Evolutionary conservation across 1,140 invertebrate species (phyloP), one percentile per base, ranked within the genome.

Genomic region (Drosophila sechellia): DNA sequence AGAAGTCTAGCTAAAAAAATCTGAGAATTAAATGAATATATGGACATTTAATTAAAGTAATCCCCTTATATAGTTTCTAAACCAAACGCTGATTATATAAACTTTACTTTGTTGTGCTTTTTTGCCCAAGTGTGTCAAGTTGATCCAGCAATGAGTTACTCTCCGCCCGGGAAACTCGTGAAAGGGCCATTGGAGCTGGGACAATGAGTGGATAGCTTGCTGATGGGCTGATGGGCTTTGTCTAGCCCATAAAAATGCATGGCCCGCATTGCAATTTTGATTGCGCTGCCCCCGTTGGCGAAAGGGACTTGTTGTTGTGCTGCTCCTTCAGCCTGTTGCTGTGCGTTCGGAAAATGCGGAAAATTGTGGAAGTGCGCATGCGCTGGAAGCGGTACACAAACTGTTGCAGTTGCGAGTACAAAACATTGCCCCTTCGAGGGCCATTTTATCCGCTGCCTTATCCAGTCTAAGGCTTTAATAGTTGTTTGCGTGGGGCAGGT

Each of bases 401-500:
- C 79, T 86, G 83, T 86, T 86, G 83, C 83, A 86, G 75, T 86
- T 57, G 78, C 59, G 48, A 79, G 76, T 27, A 69, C 69, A 76
- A 74, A 79, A 68, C 70, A 71, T 86, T 86, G 71, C 83, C 83
- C 83, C 83, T 87, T 53, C 77, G 65, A 64, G 59, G 48, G 58
- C 65, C 69, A 58, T 68, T 83, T 86, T 86, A 86, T 86, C 83
- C 83, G 83, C 37, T 43, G 54, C 65, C 70, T 86, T 86, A 86
- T 86, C 83, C 83, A 83, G 56, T 64, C 76, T 54, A 31, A 27
- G 40, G 56, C 35, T 42, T 39, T 53, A 56, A 37, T 55, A 40
- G 61, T 52, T 54, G 22, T 45, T 59, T 56, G 56, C 53, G 56
- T 77, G 78, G 63, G 56, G 56, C 69, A 81, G 64, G 70, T 86